phyloP scores from a whole-genome alignment of 2,888 invertebrate genomes.

The Drosophila kokeensis region DNA sequence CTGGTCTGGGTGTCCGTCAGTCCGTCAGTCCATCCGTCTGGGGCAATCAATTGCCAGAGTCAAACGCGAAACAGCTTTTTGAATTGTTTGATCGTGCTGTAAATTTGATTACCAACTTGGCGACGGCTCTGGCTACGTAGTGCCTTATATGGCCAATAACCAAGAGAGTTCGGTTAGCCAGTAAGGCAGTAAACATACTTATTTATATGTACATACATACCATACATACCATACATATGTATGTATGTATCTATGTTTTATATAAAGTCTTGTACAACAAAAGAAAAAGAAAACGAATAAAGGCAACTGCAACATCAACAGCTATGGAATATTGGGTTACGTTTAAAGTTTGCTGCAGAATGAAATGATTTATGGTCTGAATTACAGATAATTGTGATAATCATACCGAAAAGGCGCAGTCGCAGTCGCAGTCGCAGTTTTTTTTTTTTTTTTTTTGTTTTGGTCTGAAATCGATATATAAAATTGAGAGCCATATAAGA shows the following conservation, averaged over 20 bases:
- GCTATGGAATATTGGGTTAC: constrained; percentile 68
- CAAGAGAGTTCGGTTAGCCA: constrained; percentile 29
- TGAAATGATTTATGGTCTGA: constrained; percentile 83
- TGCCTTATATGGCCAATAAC: constrained; percentile 36
- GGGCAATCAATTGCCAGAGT: constrained; percentile 45
- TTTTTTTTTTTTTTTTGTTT: constrained; percentile 8
- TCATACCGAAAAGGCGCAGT: constrained; percentile 76
- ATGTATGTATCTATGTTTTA: constrained; percentile 48
- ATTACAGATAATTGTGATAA: constrained; percentile 84
- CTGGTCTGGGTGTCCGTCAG: constrained; percentile 16
- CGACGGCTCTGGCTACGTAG: constrained; percentile 51
- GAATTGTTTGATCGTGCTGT: constrained; percentile 77
- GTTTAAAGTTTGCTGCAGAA: constrained; percentile 68
- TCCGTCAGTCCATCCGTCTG: constrained; percentile 12
- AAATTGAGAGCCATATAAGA: constrained; percentile 47
- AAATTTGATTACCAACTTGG: constrained; percentile 68
- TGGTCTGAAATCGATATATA: constrained; percentile 68
- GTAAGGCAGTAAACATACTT: constrained; percentile 39
- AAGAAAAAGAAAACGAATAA: constrained; percentile 1
- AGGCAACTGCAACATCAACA: constrained; percentile 30
- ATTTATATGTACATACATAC: no score
- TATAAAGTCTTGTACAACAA: constrained; percentile 52
- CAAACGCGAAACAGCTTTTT: constrained; percentile 45
- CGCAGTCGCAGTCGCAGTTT: constrained; percentile 51
- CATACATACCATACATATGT: no score